A percentile compares a stretch with the other conserved stretches of the same genome.
phyloP scores from a whole-genome alignment of 2,797 vertebrate genomes.

The Lagodon rhomboides region DNA sequence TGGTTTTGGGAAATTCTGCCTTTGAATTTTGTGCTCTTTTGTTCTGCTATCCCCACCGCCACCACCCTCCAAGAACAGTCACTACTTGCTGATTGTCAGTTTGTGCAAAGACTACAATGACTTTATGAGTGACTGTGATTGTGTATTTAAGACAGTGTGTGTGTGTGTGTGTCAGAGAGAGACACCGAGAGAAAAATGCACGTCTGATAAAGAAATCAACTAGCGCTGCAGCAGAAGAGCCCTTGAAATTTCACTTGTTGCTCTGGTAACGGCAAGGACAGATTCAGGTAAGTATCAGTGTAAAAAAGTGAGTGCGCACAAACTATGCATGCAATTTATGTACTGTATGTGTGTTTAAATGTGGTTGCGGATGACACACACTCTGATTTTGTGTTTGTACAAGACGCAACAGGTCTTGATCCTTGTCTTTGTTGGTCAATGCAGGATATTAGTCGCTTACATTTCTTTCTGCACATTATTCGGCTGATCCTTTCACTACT shows the following conservation, averaged over 20 bases:
- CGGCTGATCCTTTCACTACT: slow-evolving; percentile 21
- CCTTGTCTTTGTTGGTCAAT: slow-evolving; percentile 10
- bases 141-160: slow-evolving; percentile 42
- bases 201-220: slow-evolving; percentile 62
- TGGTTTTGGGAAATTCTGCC: slow-evolving; percentile 80
- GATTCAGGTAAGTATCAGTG: slow-evolving; percentile 51
- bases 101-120: slow-evolving; percentile 67
- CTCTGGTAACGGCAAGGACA: slow-evolving; percentile 80
- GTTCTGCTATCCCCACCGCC: slow-evolving; percentile 45
- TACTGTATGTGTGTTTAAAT: neutral
- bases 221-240: slow-evolving; percentile 57
- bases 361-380: neutral
- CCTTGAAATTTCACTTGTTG: slow-evolving; percentile 80
- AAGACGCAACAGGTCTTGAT: slow-evolving; percentile 49
- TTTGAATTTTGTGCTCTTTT: slow-evolving; percentile 75
- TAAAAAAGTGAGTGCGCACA: neutral
- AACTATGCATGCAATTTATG: slow-evolving; percentile 6
- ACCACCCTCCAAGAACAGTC: slow-evolving; percentile 51
- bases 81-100: slow-evolving; percentile 72
- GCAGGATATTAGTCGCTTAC: neutral
- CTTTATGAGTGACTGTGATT: slow-evolving; percentile 71
- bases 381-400: slow-evolving; percentile 13
- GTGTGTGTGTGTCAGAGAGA: slow-evolving; percentile 5
- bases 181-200: slow-evolving; percentile 22
- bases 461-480: slow-evolving; percentile 32